These are phyloP conservation scores for Drosophila rellima DNA, from an alignment of 2,888 invertebrate species.

Conservation along the genomic window DNA sequence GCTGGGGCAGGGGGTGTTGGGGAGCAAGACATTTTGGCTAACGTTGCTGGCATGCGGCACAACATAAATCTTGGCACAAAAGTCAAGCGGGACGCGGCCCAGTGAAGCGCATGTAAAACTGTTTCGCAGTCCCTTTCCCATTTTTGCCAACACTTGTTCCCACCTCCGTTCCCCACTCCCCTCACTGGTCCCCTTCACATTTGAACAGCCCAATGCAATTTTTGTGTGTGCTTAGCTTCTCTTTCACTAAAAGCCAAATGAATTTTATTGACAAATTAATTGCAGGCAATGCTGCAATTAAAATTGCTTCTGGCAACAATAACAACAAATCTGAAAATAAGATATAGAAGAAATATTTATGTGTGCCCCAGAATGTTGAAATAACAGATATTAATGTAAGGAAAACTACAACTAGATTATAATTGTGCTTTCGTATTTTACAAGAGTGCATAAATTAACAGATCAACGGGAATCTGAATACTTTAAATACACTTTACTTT, in stretches of 20 bases:
- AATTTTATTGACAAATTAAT: slow-evolving; percentile 85
- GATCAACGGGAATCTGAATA: neutral
- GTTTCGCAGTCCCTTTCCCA: slow-evolving; percentile 15
- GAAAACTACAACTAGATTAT: neutral
- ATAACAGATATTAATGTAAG: neutral
- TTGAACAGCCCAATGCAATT: slow-evolving; percentile 54
- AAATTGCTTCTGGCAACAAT: slow-evolving; percentile 59
- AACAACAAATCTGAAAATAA: slow-evolving; percentile 4
- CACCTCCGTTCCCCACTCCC: neutral
- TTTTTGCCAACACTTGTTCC: slow-evolving; percentile 6
- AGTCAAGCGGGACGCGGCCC: slow-evolving; percentile 36
- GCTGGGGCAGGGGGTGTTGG: neutral
- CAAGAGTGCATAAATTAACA: neutral
- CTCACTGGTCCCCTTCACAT: slow-evolving; percentile 5
- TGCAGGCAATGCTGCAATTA: slow-evolving; percentile 80
- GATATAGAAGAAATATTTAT: neutral
- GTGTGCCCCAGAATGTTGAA: slow-evolving; percentile 5
- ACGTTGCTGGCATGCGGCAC: slow-evolving; percentile 68
- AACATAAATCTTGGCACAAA: slow-evolving; percentile 76
- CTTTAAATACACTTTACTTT: no score
- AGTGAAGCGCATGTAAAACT: slow-evolving; percentile 44
- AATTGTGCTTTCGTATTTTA: neutral
- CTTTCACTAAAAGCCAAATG: slow-evolving; percentile 80
- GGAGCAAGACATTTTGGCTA: slow-evolving; percentile 39
- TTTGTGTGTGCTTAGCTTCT: slow-evolving; percentile 39